Conservation (phyloP, 1,140 invertebrate genomes). For the Brachionus rubens region DNA sequence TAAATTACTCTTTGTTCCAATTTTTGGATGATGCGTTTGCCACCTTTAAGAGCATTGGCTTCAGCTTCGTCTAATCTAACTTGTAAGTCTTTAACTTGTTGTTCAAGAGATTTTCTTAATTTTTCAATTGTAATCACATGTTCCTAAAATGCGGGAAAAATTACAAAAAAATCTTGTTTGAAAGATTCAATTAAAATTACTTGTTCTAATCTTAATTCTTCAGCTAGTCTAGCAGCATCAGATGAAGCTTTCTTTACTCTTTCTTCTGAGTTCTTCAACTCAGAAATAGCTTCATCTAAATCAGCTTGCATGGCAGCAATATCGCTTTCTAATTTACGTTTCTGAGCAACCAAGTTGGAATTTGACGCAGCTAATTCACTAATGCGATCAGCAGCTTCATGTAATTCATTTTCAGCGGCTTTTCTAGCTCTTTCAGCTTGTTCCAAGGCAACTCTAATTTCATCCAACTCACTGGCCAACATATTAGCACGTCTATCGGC, state of each 20-base stretch:
- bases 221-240: conserved; percentile 91
- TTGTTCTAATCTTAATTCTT: conserved; percentile 95
- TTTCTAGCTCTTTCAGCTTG: conserved; percentile 87
- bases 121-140: conserved; percentile 96
- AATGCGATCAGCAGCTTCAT: conserved; percentile 91
- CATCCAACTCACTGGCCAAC: conserved; percentile 90
- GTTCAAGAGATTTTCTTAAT: conserved; percentile 90
- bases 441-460: conserved; percentile 88
- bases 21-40: conserved; percentile 74
- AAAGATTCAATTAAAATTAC: not conserved
- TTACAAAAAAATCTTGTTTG: not conserved
- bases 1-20: conserved; percentile 62
- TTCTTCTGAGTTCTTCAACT: conserved; percentile 91
- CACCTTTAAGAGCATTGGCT: conserved; percentile 91
- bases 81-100: conserved; percentile 96
- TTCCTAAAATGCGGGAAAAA: conserved; percentile 59
- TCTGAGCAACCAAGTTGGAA: conserved; percentile 83
- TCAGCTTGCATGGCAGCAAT: conserved; percentile 85
- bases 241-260: conserved; percentile 82
- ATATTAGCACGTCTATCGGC: conserved; percentile 91
- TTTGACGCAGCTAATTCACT: conserved; percentile 89
- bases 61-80: conserved; percentile 91
- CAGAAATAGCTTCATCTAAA: conserved; percentile 55
- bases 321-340: conserved; percentile 97
- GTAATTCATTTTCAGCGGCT: conserved; percentile 89